Conservation (phyloP, 1,140 invertebrate species). For the Arctopsyche grandis region DNA sequence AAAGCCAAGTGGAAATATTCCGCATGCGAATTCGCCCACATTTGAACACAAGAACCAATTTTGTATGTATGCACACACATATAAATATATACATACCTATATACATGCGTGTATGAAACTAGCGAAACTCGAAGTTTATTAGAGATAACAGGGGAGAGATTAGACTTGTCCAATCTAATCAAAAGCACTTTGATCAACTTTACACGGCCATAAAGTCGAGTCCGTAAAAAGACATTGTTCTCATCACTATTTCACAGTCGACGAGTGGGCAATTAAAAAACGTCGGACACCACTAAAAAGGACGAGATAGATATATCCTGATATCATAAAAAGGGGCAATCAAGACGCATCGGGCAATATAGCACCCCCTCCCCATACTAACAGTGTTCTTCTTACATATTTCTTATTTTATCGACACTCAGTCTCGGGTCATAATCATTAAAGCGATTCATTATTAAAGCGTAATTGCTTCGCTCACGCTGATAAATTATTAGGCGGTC, state of each 20-base stretch:
- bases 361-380: not conserved
- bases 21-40: not conserved
- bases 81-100: no score
- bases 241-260: not conserved
- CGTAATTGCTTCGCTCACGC: constrained; percentile 17
- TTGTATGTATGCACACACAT: no score
- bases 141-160: no score
- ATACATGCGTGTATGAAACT: no score
- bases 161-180: no score
- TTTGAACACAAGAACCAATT: no score
- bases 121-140: no score
- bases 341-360: constrained; percentile 8
- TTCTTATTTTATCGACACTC: constrained; percentile 29
- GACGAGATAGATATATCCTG: constrained; percentile 10
- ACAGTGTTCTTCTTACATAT: constrained; percentile 25
- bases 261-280: not conserved
- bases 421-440: constrained; percentile 28
- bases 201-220: no score
- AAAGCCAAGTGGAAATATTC: not conserved
- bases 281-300: not conserved
- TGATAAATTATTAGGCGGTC: constrained; percentile 22
- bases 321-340: constrained; percentile 24
- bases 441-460: constrained; percentile 30
- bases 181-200: no score
- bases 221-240: not conserved